These are phyloP conservation scores for Pegoplata infirma DNA, from an alignment of 2,888 invertebrate genomes.

Conservation along the genomic window DNA sequence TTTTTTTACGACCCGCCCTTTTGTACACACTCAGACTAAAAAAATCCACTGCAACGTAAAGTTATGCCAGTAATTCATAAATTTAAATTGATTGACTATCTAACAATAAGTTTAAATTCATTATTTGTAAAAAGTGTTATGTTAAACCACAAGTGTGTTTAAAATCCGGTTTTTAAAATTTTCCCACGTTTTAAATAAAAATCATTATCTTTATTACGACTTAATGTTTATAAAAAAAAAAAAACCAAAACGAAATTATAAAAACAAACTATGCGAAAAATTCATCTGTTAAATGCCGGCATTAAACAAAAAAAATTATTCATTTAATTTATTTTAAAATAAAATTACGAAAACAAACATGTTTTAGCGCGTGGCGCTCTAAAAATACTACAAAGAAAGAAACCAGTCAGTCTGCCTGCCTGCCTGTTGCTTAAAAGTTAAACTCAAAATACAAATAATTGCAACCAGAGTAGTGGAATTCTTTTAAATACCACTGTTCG, in stretches of 20 bases:
- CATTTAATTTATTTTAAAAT: not conserved
- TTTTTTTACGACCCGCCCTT: too few species aligned
- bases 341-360: not conserved
- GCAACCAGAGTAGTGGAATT: slow-evolving; percentile 5
- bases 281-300: not conserved
- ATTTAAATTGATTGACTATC: too few species aligned
- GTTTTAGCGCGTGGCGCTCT: not conserved
- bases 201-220: not conserved
- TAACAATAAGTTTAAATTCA: too few species aligned
- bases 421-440: not conserved
- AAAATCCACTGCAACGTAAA: too few species aligned
- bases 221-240: not conserved
- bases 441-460: not conserved
- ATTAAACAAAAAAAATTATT: too few species aligned
- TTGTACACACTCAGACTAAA: too few species aligned
- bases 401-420: not conserved
- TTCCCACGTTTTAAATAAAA: not conserved
- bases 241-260: not conserved
- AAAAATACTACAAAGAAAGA: not conserved
- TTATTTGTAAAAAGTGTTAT: too few species aligned
- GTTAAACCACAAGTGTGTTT: not conserved
- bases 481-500: not conserved
- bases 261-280: not conserved
- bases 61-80: too few species aligned
- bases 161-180: not conserved